Base-by-base conservation (phyloP, 1,140 invertebrate genomes). In the Eubasilissa regina region DNA sequence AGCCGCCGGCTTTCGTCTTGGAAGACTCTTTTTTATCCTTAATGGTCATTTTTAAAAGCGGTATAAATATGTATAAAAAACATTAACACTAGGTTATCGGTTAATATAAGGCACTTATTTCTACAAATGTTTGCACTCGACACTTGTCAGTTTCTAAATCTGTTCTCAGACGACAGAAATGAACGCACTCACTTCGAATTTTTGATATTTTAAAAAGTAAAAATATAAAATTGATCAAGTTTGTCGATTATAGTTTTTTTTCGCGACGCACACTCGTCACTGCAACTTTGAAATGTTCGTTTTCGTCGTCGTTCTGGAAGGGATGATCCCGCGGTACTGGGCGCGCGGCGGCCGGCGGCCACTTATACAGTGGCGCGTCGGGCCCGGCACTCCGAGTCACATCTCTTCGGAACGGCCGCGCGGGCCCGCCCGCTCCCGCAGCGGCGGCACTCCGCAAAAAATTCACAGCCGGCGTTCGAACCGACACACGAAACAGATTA, bases 21-120 rank as follows among this genome's bases (percentile, higher is more conserved):
- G 78, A 75, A 64, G 56, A 53, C 25, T 79, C 73, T 62, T 83
- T 83, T 56, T 83, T 83, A 75, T 73, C 75, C 43, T 83, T 83
- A 56, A 83, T 73, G 11, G 81, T 76, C 81, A 83, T 83, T 73
- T 76, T 78, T 45, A 74, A 68, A 19, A 51, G n/a, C 35, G 19
- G 12, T 53, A 56, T 60, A 60, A 64, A 76, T 64, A 64, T 45
- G 68, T 58, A 75, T 58, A 58, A 58, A 58, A 75, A 75, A 75
- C 15, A 58, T 35, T 15, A 55, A 73, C 51, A 73, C 70, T 56
- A 58, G 56, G 58, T 44, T 76, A 62, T 19, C 25, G 0, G 12
- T 58, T 76, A 77, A 77, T 55, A 77, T 78, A 78, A 78, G 77
- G 77, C 77, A 78, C 77, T 78, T 43, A 12, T 70, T 75, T 21